phyloP scores from a whole-genome alignment of 2,113 vertebrate species.

The Leptobrachium ailaonicum region DNA sequence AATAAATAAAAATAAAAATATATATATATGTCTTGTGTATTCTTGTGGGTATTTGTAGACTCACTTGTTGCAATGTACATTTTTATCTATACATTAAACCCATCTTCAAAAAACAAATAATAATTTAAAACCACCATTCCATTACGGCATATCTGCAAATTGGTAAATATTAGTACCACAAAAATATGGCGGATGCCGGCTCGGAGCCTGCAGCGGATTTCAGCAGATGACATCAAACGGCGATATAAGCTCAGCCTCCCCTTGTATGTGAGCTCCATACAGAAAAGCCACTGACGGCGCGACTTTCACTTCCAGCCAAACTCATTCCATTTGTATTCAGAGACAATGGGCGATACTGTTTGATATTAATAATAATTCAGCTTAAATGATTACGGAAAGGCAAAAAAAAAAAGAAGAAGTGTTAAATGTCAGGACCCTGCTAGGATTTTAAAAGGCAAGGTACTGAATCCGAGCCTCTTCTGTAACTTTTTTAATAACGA shows the following conservation, averaged over 20 bases:
- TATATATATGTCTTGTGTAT: too few relatives aligned
- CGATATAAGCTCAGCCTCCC: neutral
- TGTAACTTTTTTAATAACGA: conserved; percentile 99
- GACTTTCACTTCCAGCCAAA: conserved; percentile 19
- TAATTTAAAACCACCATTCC: too few relatives aligned
- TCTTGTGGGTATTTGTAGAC: too few relatives aligned
- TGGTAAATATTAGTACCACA: too few relatives aligned
- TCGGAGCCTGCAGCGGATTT: neutral
- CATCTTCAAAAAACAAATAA: too few relatives aligned
- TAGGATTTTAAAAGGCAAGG: conserved; percentile 63
- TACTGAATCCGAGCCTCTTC: conserved; percentile 77
- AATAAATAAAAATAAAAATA: too few relatives aligned
- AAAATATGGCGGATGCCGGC: too few relatives aligned
- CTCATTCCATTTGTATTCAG: conserved; percentile 48
- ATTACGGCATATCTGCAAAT: too few relatives aligned
- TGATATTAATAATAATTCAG: conserved; percentile 64
- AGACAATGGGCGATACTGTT: conserved; percentile 48
- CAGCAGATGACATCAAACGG: neutral
- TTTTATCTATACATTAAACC: too few relatives aligned
- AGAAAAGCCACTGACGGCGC: neutral
- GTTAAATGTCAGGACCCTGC: conserved; percentile 57
- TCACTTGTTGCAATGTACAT: too few relatives aligned
- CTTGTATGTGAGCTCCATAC: neutral
- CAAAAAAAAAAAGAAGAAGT: conserved; percentile 55
- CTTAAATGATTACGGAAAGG: conserved; percentile 49